These are phyloP conservation scores for Oryctolagus cuniculus DNA, from an alignment of 2,113 vertebrate genomes.

Conservation along the genomic window DNA sequence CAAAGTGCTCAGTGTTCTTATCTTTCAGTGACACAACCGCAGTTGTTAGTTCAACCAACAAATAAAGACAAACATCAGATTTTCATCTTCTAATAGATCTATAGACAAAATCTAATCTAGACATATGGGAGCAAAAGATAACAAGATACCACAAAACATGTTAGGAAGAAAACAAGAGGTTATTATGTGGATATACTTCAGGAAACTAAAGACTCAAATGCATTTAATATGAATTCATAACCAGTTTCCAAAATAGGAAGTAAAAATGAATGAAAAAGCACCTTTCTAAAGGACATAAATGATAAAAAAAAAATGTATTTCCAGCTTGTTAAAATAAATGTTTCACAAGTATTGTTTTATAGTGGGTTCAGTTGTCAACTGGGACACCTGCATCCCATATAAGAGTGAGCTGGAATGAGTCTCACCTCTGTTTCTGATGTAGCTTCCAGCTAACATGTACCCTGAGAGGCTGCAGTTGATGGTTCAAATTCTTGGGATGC, in stretches of 20 bases:
- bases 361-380: too few species aligned
- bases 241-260: slow-evolving; percentile 10
- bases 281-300: slow-evolving; percentile 1
- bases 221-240: slow-evolving; percentile 67
- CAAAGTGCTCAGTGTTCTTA: background rate
- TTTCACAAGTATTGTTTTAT: background rate
- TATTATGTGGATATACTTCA: slow-evolving; percentile 47
- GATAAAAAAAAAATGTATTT: slow-evolving; percentile 39
- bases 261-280: slow-evolving; percentile 2
- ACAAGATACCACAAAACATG: slow-evolving; percentile 36
- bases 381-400: too few species aligned
- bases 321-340: slow-evolving; percentile 35
- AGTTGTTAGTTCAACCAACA: slow-evolving; percentile 50
- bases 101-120: slow-evolving; percentile 42
- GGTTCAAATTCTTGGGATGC: too few species aligned
- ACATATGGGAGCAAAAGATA: slow-evolving; percentile 39
- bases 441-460: too few species aligned
- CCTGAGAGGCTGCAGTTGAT: too few species aligned
- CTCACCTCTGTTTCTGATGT: too few species aligned
- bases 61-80: slow-evolving; percentile 64
- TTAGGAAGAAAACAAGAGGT: slow-evolving; percentile 24
- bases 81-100: slow-evolving; percentile 48
- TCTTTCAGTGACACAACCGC: slow-evolving; percentile 48
- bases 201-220: slow-evolving; percentile 38
- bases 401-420: too few species aligned